Percentiles rank a stretch among this genome's conserved stretches.
Conservation (phyloP, 1,140 invertebrate species). For the Scaptomyza hsui region DNA sequence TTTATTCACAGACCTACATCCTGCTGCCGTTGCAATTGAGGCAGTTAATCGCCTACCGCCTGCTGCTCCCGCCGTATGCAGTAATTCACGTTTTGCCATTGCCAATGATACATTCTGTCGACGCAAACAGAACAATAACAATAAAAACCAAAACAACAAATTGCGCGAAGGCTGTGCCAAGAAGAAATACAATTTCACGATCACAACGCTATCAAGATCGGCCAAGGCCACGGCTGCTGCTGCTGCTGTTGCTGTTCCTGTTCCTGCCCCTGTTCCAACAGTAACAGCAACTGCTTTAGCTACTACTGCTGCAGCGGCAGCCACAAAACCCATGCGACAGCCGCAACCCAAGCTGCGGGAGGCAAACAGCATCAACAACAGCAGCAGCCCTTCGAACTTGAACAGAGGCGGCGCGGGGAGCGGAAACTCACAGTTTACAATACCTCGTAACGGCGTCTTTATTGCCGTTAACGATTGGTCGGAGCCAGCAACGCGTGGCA, state of each 20-base stretch:
- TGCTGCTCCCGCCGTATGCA: conserved; percentile 38
- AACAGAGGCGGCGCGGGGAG: not conserved
- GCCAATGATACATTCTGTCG: conserved; percentile 74
- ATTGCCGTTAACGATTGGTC: conserved; percentile 83
- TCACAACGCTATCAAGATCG: conserved; percentile 73
- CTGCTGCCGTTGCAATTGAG: conserved; percentile 7
- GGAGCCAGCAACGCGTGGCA: conserved; percentile 44
- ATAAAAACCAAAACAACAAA: conserved; percentile 72
- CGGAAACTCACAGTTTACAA: conserved; percentile 61
- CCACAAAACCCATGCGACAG: conserved; percentile 13
- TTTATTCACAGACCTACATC: conserved; percentile 6
- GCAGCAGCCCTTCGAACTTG: not conserved
- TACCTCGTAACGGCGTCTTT: conserved; percentile 76
- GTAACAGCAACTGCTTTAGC: conserved; percentile 13
- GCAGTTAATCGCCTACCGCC: not conserved
- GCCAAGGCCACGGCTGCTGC: conserved; percentile 37
- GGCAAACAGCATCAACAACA: not conserved
- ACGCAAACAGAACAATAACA: conserved; percentile 74
- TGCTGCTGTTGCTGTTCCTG: too few relatives aligned
- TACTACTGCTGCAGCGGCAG: conserved; percentile 8
- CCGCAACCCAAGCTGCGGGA: not conserved
- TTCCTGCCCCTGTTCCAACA: conserved; percentile 2
- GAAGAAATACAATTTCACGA: conserved; percentile 79
- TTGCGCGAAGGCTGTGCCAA: conserved; percentile 64
- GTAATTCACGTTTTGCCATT: conserved; percentile 69